These are phyloP conservation scores for Anthoscopus minutus DNA, from an alignment of 2,113 vertebrate genomes.

Conservation along the genomic window DNA sequence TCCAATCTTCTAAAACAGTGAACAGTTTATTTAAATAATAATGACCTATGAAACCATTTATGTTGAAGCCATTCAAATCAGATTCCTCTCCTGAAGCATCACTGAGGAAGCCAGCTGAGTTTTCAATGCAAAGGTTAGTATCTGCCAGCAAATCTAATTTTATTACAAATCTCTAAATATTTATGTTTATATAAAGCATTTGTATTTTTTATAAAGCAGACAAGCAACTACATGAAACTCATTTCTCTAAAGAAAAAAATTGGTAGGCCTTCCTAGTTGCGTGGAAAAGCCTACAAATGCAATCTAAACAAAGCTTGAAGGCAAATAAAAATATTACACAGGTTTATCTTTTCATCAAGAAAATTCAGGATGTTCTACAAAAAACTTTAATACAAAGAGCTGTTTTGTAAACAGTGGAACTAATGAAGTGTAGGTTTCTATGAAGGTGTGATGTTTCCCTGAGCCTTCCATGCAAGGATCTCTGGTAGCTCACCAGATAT, in stretches of 20 bases:
- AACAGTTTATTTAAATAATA: neutral
- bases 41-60: neutral
- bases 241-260: neutral
- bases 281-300: neutral
- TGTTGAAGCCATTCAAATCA: neutral
- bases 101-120: neutral
- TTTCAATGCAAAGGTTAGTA: neutral
- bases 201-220: neutral
- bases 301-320: conserved; percentile 21
- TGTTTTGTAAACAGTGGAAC: conserved; percentile 5
- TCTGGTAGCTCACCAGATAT: neutral
- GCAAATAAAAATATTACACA: neutral
- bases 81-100: neutral
- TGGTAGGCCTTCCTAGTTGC: neutral
- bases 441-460: neutral
- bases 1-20: neutral
- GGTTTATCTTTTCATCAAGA: conserved; percentile 26
- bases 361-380: neutral
- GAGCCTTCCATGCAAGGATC: neutral
- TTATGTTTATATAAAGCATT: neutral
- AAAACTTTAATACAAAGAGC: neutral
- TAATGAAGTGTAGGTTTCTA: neutral
- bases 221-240: neutral
- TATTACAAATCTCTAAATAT: neutral
- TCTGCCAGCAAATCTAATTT: neutral